A percentile compares a stretch with the other conserved stretches of the same genome.
These are phyloP conservation scores for Chydorus sphaericus DNA, from an alignment of 2,888 invertebrate genomes.

Conservation along the genomic window DNA sequence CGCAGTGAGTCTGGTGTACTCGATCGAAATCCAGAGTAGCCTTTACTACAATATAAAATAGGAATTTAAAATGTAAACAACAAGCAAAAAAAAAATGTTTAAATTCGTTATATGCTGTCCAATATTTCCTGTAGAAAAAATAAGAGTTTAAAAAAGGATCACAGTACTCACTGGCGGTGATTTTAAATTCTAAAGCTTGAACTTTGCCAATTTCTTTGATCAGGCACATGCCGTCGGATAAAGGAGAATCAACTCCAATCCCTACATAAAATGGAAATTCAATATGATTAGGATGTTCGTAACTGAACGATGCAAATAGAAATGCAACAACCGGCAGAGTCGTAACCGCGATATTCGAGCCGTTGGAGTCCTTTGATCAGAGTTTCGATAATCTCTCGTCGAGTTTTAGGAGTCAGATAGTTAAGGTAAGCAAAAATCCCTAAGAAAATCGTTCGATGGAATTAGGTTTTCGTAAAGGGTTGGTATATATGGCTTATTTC, in stretches of 20 bases:
- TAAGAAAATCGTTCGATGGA: too few relatives aligned
- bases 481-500: too few relatives aligned
- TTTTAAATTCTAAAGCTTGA: slow-evolving; percentile 72
- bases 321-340: slow-evolving; percentile 94
- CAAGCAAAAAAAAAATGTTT: slow-evolving; percentile 7
- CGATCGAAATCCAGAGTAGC: slow-evolving; percentile 53
- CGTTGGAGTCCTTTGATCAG: slow-evolving; percentile 90
- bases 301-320: too few relatives aligned
- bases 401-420: slow-evolving; percentile 85
- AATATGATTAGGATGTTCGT: not conserved
- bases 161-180: slow-evolving; percentile 55
- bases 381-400: slow-evolving; percentile 83
- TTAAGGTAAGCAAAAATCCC: slow-evolving; percentile 99
- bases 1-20: slow-evolving; percentile 66
- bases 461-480: too few relatives aligned
- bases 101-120: too few relatives aligned
- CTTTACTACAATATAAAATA: too few relatives aligned
- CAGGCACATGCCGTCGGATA: slow-evolving; percentile 56
- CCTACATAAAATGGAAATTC: slow-evolving; percentile 29
- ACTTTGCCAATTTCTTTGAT: slow-evolving; percentile 89
- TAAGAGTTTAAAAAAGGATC: too few relatives aligned
- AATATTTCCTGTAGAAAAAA: too few relatives aligned
- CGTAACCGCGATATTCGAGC: slow-evolving; percentile 97
- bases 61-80: slow-evolving; percentile 13
- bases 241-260: slow-evolving; percentile 65